Evolutionary conservation across 2,797 vertebrate species (phyloP).

Genomic region (Melanotaenia nigrans): DNA sequence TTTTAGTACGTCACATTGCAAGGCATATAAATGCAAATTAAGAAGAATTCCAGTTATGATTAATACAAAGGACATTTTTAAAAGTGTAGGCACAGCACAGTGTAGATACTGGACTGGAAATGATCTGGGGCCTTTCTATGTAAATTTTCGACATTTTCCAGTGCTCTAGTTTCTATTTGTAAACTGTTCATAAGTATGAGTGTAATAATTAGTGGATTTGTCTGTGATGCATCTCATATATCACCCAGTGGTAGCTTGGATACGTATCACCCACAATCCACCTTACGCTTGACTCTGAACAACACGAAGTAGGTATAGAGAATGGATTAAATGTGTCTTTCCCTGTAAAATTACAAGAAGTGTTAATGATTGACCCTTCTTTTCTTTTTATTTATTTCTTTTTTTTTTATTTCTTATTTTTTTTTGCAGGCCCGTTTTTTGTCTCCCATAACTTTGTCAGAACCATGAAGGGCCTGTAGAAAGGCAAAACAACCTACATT

Average conservation of each 20-base stretch:
- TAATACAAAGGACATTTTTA: background rate
- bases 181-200: background rate
- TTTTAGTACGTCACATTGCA: background rate
- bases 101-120: background rate
- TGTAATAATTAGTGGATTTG: background rate
- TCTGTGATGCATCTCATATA: background rate
- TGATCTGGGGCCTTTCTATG: background rate
- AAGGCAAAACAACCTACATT: background rate
- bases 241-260: background rate
- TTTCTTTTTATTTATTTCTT: no score
- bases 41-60: background rate
- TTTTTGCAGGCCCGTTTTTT: conserved; percentile 5
- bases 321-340: background rate
- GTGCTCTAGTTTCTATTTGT: background rate
- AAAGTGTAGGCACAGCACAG: background rate
- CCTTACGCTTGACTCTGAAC: background rate
- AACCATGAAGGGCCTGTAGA: background rate
- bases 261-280: background rate
- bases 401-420: background rate
- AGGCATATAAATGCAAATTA: background rate
- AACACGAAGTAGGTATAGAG: background rate
- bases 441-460: background rate
- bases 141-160: background rate
- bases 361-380: background rate
- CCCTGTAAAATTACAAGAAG: background rate